Conservation (phyloP, 2,113 vertebrate genomes). For the Polypterus senegalus region DNA sequence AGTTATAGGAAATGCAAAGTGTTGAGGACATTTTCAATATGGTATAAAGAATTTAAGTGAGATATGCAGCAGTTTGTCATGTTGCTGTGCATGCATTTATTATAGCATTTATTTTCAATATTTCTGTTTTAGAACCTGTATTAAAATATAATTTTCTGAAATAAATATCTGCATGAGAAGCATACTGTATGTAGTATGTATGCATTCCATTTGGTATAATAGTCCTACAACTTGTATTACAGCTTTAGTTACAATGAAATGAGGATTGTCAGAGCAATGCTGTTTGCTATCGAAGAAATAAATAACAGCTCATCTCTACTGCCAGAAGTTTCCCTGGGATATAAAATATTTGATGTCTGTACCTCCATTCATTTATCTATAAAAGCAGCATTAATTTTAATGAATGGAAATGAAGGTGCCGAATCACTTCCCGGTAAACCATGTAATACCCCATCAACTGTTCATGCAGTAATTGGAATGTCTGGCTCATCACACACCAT, state of each 20-base stretch:
- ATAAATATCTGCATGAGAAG: background rate
- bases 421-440: background rate
- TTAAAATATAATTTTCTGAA: background rate
- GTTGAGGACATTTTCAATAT: too few species aligned
- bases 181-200: background rate
- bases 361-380: constrained; percentile 3
- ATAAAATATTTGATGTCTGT: constrained; percentile 13
- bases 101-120: too few species aligned
- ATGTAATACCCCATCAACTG: constrained; percentile 9
- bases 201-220: too few species aligned
- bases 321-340: constrained; percentile 11
- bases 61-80: too few species aligned
- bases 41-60: too few species aligned
- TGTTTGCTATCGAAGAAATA: constrained; percentile 17
- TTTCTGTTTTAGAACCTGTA: too few species aligned
- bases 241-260: constrained; percentile 23
- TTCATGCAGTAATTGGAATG: constrained; percentile 13
- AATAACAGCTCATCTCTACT: constrained; percentile 8
- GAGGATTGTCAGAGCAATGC: constrained; percentile 31
- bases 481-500: constrained; percentile 6
- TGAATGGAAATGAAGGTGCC: constrained; percentile 2
- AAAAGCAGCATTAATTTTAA: background rate
- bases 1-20: too few species aligned
- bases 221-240: background rate
- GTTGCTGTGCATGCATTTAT: too few species aligned